Base-by-base conservation (phyloP, 2,888 invertebrate species). In the Oligia strigilis region DNA sequence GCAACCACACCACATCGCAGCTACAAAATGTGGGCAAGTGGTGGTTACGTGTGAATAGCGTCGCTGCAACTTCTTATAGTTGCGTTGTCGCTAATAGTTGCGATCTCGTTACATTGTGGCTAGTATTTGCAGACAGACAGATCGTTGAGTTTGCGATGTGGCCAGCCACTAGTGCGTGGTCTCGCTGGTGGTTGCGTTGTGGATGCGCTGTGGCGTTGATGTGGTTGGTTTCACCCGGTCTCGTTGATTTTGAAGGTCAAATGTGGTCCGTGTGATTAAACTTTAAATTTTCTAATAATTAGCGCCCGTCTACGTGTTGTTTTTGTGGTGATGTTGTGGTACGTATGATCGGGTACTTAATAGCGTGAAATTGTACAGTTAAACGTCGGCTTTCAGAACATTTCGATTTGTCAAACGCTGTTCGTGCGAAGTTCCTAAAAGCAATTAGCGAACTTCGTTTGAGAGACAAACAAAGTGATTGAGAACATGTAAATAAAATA, bases 371-470 rank as follows among this genome's bases (percentile, higher is more conserved):
- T 49, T 84, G 46, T 17, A 40, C 73, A 65, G 17, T 17, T 43
- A 66, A 74, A 71, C 66, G 17, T 49, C 40, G 17, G 4, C 4
- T 64, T 69, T 55, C 11, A 64, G 11, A 81, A 67, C 0, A 65
- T 29, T 64, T 55, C 23, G 9, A 72, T 74, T 43, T 58, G 40
- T 58, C 17, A 43, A 69, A 29, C 23, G 29, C 36, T 64, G 29
- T 69, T 72, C 23, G 29, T 49, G n/a, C 13, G 13, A 17, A 69
- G 17, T 72, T 71, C 52, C 23, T 23, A 19, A 58, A 77, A 52
- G 52, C 43, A 67, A 67, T 76, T 40, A 82, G 13, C 17, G 8
- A 40, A 67, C 36, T 52, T 64, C n/a, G 13, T 67, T 80, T 72
- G 9, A 29, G 23, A 65, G 4, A 40, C 46, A 65, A 72, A 40